These are phyloP conservation scores for Netelia virgata DNA, from an alignment of 2,888 invertebrate species.

Conservation along the genomic window DNA sequence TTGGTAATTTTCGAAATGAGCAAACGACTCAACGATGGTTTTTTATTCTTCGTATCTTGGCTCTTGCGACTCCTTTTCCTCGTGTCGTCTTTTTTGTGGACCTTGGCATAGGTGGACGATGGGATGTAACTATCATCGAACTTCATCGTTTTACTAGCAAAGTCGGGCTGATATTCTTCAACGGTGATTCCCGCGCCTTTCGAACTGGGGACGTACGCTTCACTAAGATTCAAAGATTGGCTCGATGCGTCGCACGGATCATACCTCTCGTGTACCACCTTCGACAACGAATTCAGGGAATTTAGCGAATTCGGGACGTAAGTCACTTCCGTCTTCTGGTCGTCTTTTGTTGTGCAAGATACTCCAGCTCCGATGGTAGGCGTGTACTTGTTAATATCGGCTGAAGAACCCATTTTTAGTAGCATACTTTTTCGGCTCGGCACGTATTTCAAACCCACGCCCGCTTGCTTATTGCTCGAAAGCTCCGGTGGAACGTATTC, in stretches of 20 bases:
- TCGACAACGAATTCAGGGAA: conserved; percentile 56
- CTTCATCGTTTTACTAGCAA: conserved; percentile 76
- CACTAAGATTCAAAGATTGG: conserved; percentile 55
- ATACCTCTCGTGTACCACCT: conserved; percentile 72
- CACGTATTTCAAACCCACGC: conserved; percentile 74
- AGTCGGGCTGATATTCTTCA: conserved; percentile 79
- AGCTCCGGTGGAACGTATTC: conserved; percentile 76
- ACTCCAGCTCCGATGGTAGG: conserved; percentile 66
- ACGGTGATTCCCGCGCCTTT: conserved; percentile 72
- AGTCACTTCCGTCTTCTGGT: conserved; percentile 31
- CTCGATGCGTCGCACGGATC: conserved; percentile 72
- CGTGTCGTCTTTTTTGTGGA: conserved; percentile 24
- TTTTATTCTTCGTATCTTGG: conserved; percentile 44
- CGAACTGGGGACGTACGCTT: conserved; percentile 77
- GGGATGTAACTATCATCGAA: conserved; percentile 79
- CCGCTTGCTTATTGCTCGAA: conserved; percentile 66
- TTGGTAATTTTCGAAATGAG: conserved; percentile 54
- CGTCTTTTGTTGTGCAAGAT: conserved; percentile 8
- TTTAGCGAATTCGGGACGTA: conserved; percentile 78
- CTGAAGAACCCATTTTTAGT: conserved; percentile 69
- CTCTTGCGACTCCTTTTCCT: conserved; percentile 48
- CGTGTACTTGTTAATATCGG: conserved; percentile 74
- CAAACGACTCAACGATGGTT: conserved; percentile 47
- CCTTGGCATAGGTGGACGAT: conserved; percentile 64
- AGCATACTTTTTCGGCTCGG: conserved; percentile 78